Evolutionary conservation across 30 jellyfish, hydroid and myxozoan species (phyloP).

Genomic region (Pseudorhiza aurosa): DNA sequence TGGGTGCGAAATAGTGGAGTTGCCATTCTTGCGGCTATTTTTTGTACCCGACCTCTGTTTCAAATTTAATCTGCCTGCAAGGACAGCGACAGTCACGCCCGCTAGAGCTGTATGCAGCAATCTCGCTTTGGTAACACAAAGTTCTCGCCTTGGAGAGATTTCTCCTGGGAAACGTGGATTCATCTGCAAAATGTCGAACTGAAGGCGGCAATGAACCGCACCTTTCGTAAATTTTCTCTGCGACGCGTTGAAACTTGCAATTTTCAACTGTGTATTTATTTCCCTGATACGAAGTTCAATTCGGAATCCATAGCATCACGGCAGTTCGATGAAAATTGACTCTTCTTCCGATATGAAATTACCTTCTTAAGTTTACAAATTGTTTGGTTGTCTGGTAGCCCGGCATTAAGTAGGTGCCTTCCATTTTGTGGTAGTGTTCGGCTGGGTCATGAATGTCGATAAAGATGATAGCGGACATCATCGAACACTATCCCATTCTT

Average conservation of each 20-base stretch:
- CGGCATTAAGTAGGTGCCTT: constrained; percentile 1
- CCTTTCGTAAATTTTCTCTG: background rate
- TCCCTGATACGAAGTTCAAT: background rate
- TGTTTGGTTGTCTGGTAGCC: background rate
- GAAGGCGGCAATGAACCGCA: background rate
- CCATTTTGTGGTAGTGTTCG: background rate
- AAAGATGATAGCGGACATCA: background rate
- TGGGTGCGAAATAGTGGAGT: background rate
- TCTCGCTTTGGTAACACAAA: background rate
- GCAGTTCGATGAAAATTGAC: constrained; percentile 9
- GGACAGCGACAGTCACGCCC: background rate
- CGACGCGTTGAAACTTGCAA: constrained; percentile 3
- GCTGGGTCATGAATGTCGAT: constrained; percentile 32
- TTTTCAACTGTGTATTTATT: background rate
- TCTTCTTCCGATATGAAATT: background rate
- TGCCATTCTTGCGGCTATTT: constrained; percentile 27
- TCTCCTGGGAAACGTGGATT: background rate
- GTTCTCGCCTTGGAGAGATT: background rate
- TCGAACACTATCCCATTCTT: background rate
- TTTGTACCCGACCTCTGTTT: background rate
- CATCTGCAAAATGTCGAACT: background rate
- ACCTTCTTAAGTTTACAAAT: background rate
- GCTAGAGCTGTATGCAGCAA: background rate
- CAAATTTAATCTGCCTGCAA: background rate
- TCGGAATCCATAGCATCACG: background rate